Evolutionary conservation across 2,888 invertebrate species (phyloP).

Genomic region (Hylaea fasciaria): DNA sequence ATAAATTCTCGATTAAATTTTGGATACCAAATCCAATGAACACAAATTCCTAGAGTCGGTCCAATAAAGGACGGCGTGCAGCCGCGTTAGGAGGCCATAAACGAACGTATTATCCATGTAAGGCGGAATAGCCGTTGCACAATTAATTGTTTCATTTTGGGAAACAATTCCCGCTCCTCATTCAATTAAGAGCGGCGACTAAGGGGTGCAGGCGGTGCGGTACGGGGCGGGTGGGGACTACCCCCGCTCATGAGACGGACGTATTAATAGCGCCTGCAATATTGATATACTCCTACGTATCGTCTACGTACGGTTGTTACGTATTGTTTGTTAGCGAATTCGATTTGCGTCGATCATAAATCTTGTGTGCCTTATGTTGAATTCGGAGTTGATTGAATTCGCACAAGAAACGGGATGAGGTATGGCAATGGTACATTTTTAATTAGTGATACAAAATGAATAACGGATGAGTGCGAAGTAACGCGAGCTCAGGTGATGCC

Average conservation of each 20-base stretch:
- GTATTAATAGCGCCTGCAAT: constrained; percentile 85
- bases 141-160: constrained; percentile 86
- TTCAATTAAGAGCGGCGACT: constrained; percentile 85
- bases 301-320: constrained; percentile 78
- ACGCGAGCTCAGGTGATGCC: constrained; percentile 63
- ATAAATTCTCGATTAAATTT: constrained; percentile 83
- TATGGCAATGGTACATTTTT: constrained; percentile 48
- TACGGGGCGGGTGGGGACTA: constrained; percentile 56
- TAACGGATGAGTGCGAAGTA: constrained; percentile 65
- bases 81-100: constrained; percentile 85
- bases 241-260: constrained; percentile 83
- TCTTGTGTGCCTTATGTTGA: constrained; percentile 84
- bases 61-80: constrained; percentile 84
- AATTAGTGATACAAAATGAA: constrained; percentile 70
- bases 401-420: constrained; percentile 54
- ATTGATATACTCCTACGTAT: constrained; percentile 84
- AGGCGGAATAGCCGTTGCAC: constrained; percentile 85
- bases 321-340: constrained; percentile 85
- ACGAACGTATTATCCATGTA: constrained; percentile 86
- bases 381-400: constrained; percentile 81
- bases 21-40: constrained; percentile 82
- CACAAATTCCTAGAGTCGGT: constrained; percentile 84
- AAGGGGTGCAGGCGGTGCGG: constrained; percentile 61
- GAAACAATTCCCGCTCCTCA: constrained; percentile 86
- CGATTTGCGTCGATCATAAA: constrained; percentile 85